A percentile compares a stretch with the other conserved stretches of the same genome.
Conservation (phyloP, 2,888 invertebrate genomes). For the Drosophila fulvimacula region DNA sequence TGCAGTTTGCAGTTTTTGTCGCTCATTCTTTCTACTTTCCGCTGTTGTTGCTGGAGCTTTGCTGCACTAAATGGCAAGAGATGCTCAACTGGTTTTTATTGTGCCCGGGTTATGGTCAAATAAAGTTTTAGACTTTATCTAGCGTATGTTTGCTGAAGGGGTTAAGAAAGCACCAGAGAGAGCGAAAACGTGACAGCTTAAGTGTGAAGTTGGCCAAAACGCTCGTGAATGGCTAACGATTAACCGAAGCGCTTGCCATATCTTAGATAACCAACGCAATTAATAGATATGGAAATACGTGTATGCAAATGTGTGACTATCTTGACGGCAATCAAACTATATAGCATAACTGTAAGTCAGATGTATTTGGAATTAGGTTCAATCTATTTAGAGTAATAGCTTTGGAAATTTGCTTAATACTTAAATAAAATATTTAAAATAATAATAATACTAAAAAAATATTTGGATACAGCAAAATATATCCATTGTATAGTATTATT, state of each 20-base stretch:
- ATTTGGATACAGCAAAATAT: too few relatives aligned
- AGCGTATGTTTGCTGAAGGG: conserved; percentile 14
- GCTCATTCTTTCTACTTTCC: background rate
- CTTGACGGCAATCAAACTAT: background rate
- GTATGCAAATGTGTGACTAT: background rate
- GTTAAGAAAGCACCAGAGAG: background rate
- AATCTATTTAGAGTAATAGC: background rate
- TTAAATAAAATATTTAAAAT: too few relatives aligned
- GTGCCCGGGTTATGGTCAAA: conserved; percentile 55
- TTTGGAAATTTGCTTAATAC: background rate
- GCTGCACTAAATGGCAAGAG: conserved; percentile 58
- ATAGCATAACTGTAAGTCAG: background rate
- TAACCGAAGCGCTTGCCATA: background rate
- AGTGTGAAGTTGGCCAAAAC: conserved; percentile 19
- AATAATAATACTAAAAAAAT: too few relatives aligned
- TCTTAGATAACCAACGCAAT: background rate
- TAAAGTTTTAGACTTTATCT: conserved; percentile 46
- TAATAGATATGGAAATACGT: background rate
- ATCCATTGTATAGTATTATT: too few relatives aligned
- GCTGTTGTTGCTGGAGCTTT: conserved; percentile 5
- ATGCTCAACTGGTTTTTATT: conserved; percentile 73
- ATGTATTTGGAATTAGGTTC: background rate
- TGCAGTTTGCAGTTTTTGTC: conserved; percentile 60
- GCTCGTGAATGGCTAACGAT: background rate
- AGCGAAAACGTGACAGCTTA: conserved; percentile 17